Evolutionary conservation across 1,140 invertebrate genomes (phyloP).

Genomic region (Saccostrea echinata): DNA sequence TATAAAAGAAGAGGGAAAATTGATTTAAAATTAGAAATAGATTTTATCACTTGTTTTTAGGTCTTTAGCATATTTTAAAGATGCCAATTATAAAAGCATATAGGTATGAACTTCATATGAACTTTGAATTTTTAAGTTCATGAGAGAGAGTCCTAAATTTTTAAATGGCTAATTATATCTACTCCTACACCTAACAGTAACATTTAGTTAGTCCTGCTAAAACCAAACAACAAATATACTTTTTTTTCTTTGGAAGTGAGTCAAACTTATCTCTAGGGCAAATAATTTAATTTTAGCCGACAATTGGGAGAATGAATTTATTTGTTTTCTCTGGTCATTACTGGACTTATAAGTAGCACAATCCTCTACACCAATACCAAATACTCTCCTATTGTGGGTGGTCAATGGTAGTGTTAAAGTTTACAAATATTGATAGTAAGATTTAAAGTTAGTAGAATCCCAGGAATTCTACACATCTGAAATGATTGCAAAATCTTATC

Average conservation of each 20-base stretch:
- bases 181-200: neutral
- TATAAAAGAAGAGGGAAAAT: neutral
- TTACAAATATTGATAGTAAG: slow-evolving; percentile 8
- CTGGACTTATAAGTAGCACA: neutral
- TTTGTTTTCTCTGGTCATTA: slow-evolving; percentile 21
- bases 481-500: slow-evolving; percentile 14
- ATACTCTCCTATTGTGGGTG: slow-evolving; percentile 16
- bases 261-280: neutral
- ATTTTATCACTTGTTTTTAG: neutral
- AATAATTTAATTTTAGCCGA: slow-evolving; percentile 12
- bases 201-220: too few relatives aligned
- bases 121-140: neutral
- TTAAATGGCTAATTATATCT: neutral
- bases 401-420: neutral
- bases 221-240: neutral
- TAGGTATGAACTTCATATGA: neutral
- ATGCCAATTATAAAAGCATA: neutral
- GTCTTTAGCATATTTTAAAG: neutral
- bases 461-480: slow-evolving; percentile 15
- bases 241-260: neutral
- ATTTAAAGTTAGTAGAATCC: neutral
- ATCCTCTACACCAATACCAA: slow-evolving; percentile 1
- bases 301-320: neutral
- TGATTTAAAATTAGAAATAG: neutral
- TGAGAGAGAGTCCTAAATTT: neutral